Base-by-base conservation (phyloP, 2,113 vertebrate genomes). In the Ictidomys tridecemlineatus region DNA sequence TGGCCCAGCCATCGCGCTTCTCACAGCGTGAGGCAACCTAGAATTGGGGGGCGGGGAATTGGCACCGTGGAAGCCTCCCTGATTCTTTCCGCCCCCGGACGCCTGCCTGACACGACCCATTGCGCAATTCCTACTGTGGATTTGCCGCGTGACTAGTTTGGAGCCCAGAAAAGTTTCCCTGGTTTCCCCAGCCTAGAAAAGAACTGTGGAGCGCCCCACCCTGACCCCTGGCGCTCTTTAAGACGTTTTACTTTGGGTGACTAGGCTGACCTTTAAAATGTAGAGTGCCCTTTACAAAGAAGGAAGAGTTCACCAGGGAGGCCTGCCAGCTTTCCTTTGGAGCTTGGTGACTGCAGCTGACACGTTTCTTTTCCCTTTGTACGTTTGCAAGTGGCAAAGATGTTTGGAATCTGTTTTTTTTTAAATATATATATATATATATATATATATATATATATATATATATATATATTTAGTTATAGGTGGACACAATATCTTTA, bases 111-210 rank as follows among this genome's bases (percentile, higher is more conserved):
- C 80, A 48, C 20, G 14, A 61, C 89, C n/a, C 51, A 4, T 97
- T 97, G 96, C 97, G 89, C 87, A 96, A 96, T 78, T 42, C 53
- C 84, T 86, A 91, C 79, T 18, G 18, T 78, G 95, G 70, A 82
- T 73, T 4, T 37, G 95, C 95, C 92, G 24, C 95, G 94, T 97
- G 96, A 96, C 94, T 91, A 26, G 42, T 77, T 42, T n/a, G 4
- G 48, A 82, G 78, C 45, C 92, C 78, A 72, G 12, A 91, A 70
- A 63, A 69, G 53, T 45, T 91, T 95, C 93, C 90, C 80, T 92
- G 73, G 82, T 92, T 90, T 89, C 70, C 69, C 45, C 18, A 42
- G 51, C 65, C 34, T 13, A 67, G 42, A 51, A n/a, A 37, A 80
- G 65, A n/a, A 61, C 34, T 2, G 42, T 18, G 7, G 92, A 1